phyloP scores from a whole-genome alignment of 2,113 vertebrate genomes.

The Leiothrix lutea region DNA sequence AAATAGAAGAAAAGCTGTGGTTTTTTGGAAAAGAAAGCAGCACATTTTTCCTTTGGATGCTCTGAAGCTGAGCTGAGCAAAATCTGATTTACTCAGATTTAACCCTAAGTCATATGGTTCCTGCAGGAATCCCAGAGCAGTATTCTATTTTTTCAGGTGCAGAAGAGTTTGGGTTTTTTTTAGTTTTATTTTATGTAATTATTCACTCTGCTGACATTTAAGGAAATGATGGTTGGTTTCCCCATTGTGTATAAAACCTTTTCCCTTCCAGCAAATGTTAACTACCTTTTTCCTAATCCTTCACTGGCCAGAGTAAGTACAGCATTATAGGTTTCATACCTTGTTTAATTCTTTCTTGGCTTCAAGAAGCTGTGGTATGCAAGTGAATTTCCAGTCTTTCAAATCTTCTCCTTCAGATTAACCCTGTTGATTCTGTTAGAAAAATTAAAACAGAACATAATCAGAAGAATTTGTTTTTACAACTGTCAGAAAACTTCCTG shows the following conservation, averaged over 20 bases:
- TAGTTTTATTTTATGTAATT: background rate
- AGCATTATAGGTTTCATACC: background rate
- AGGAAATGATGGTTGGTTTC: conserved; percentile 34
- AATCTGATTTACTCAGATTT: conserved; percentile 46
- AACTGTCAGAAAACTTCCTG: background rate
- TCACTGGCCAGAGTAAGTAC: background rate
- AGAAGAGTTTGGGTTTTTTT: background rate
- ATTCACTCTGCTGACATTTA: conserved; percentile 10
- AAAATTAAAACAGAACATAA: background rate
- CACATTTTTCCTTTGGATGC: background rate
- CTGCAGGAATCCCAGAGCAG: background rate
- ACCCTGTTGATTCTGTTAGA: background rate
- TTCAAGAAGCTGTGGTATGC: background rate
- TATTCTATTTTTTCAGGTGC: conserved; percentile 49
- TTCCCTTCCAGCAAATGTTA: background rate
- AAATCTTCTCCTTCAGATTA: background rate
- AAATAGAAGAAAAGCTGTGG: background rate
- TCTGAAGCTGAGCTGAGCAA: conserved; percentile 5
- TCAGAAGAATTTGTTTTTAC: background rate
- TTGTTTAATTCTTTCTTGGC: background rate
- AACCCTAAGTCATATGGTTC: background rate
- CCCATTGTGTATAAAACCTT: background rate
- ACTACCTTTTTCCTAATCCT: background rate
- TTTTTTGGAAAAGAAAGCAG: background rate
- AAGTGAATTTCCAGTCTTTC: background rate